phyloP scores from a whole-genome alignment of 2,797 vertebrate genomes.

The Aphelocoma californica region DNA sequence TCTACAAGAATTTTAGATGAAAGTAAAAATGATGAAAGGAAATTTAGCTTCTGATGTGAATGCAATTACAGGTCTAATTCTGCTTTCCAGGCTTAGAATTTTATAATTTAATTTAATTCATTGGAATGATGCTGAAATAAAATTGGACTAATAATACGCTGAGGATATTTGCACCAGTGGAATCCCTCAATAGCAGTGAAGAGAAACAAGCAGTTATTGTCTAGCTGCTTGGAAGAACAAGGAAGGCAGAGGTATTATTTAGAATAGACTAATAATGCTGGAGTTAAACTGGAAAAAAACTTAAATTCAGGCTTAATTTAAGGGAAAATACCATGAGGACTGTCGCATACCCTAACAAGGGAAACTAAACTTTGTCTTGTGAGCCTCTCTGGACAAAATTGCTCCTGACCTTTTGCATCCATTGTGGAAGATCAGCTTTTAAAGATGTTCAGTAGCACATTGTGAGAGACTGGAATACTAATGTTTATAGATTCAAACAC shows the following conservation, averaged over 20 bases:
- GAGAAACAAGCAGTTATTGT: not conserved
- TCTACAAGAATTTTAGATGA: not conserved
- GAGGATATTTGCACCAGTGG: not conserved
- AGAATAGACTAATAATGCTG: not conserved
- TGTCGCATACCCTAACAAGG: not conserved
- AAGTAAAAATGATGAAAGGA: not conserved
- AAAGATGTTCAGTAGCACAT: not conserved
- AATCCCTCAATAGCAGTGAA: not conserved
- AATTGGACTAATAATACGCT: not conserved
- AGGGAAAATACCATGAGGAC: not conserved
- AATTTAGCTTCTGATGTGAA: not conserved
- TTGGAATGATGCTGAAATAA: not conserved
- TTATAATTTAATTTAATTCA: not conserved
- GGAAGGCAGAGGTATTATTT: not conserved
- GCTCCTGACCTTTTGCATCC: not conserved
- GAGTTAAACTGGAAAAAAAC: not conserved
- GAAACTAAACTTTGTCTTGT: not conserved
- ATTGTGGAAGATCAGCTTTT: not conserved
- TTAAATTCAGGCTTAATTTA: not conserved
- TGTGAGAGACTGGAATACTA: not conserved
- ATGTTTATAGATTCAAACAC: not conserved
- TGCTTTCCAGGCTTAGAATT: not conserved
- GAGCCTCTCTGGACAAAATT: not conserved
- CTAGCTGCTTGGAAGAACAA: not conserved
- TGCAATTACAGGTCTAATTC: not conserved